Evolutionary conservation across 2,797 vertebrate genomes (phyloP).

Genomic region (Enoplosus armatus): DNA sequence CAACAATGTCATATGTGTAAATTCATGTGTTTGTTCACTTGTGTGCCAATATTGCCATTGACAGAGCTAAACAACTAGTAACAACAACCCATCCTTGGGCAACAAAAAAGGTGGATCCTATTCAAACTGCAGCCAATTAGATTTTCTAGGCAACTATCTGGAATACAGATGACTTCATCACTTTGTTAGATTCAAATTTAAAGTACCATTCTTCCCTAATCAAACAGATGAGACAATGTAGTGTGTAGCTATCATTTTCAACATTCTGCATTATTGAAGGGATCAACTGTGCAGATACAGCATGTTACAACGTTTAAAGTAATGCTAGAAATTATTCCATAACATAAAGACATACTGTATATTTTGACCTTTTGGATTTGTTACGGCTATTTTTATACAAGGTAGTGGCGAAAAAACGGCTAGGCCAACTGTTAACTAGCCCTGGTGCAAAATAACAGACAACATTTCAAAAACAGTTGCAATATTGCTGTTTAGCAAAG

Average conservation of each 20-base stretch:
- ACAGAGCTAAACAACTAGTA: constrained; percentile 2
- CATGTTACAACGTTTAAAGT: constrained; percentile 8
- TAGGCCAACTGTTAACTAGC: constrained; percentile 31
- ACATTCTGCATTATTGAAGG: constrained; percentile 10
- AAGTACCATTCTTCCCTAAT: constrained; percentile 4
- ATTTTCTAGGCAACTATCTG: constrained; percentile 3
- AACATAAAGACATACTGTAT: constrained; percentile 17
- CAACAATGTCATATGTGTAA: neutral
- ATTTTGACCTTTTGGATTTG: constrained; percentile 30
- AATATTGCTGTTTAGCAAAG: constrained; percentile 16
- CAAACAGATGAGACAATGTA: neutral
- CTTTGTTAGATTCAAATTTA: neutral
- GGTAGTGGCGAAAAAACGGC: constrained; percentile 61
- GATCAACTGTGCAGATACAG: constrained; percentile 20
- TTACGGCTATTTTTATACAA: constrained; percentile 46
- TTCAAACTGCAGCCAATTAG: neutral
- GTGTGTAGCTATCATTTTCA: neutral
- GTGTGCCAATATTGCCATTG: neutral
- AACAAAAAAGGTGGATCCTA: constrained; percentile 1
- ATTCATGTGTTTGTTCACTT: constrained; percentile 3
- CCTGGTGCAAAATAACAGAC: constrained; percentile 51
- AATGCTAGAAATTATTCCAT: constrained; percentile 19
- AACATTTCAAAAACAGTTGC: constrained; percentile 28
- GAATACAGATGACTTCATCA: constrained; percentile 10
- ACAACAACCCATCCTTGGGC: neutral